phyloP scores from a whole-genome alignment of 2,113 vertebrate species.

The Pipa parva region DNA sequence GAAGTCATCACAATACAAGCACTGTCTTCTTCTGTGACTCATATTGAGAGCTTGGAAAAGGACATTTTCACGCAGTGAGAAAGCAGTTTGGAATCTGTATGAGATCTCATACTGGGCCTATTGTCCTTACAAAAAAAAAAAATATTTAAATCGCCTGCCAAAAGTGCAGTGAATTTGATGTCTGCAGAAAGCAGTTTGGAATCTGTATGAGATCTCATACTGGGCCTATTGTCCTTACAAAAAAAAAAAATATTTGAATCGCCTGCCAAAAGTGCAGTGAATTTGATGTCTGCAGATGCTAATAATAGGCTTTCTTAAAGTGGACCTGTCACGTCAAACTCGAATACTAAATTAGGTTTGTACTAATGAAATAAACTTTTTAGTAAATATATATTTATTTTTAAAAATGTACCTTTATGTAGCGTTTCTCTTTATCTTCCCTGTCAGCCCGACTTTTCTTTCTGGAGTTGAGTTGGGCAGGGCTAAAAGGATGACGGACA shows the following conservation, averaged over 20 bases:
- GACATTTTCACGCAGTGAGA: not conserved
- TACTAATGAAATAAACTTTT: too few species aligned
- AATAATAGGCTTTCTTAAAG: too few species aligned
- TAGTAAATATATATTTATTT: too few species aligned
- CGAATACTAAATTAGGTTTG: too few species aligned
- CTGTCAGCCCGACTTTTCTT: too few species aligned
- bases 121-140: not conserved
- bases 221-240: not conserved
- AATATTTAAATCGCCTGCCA: not conserved
- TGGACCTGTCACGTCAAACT: too few species aligned
- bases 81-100: not conserved
- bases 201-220: not conserved
- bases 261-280: not conserved
- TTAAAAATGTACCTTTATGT: too few species aligned
- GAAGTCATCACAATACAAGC: slow-evolving; percentile 12
- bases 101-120: not conserved
- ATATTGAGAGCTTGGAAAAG: not conserved
- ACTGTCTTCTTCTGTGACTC: not conserved
- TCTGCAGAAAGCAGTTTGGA: too few species aligned
- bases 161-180: not conserved
- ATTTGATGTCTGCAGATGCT: not conserved
- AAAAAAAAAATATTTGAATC: not conserved
- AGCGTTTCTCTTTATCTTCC: too few species aligned
- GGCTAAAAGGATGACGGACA: too few species aligned
- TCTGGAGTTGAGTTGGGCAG: too few species aligned